Percentiles rank a stretch among this genome's conserved stretches.
These are phyloP conservation scores for Rallus crepitans DNA, from an alignment of 2,797 vertebrate species.

Conservation along the genomic window DNA sequence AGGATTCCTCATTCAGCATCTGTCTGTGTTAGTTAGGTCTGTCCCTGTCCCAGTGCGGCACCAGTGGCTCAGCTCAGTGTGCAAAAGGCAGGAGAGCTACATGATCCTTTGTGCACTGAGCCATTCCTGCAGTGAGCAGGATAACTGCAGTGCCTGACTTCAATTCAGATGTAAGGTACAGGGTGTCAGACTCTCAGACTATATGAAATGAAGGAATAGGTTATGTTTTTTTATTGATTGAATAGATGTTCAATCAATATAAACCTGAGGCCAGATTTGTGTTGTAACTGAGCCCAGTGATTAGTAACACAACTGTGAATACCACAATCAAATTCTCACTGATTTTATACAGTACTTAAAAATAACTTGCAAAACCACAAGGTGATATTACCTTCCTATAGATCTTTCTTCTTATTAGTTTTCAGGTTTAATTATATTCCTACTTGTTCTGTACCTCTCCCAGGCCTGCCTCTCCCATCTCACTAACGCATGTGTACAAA, in stretches of 20 bases:
- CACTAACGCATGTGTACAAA: conserved; percentile 34
- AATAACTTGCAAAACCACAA: conserved; percentile 52
- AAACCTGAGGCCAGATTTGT: conserved; percentile 61
- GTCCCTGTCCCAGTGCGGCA: background rate
- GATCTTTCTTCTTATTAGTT: conserved; percentile 64
- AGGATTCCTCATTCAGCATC: background rate
- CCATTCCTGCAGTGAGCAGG: background rate
- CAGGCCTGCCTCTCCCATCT: conserved; percentile 5
- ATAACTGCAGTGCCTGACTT: background rate
- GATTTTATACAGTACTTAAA: conserved; percentile 53
- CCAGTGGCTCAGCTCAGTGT: background rate
- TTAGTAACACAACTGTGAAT: conserved; percentile 37
- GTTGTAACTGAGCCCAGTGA: conserved; percentile 27
- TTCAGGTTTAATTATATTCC: conserved; percentile 56
- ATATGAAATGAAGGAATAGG: conserved; percentile 24
- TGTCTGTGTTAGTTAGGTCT: background rate
- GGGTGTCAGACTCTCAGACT: background rate
- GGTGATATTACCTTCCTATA: conserved; percentile 51
- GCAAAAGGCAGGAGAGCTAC: background rate
- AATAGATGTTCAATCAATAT: conserved; percentile 59
- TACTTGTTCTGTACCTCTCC: conserved; percentile 28
- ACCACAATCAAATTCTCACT: conserved; percentile 32
- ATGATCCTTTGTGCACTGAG: background rate
- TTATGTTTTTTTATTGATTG: conserved; percentile 55
- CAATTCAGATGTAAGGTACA: background rate